A percentile compares a stretch with the other conserved stretches of the same genome.
Evolutionary conservation across 2,888 invertebrate genomes (phyloP).

Genomic region (Sphaerophoria taeniata): DNA sequence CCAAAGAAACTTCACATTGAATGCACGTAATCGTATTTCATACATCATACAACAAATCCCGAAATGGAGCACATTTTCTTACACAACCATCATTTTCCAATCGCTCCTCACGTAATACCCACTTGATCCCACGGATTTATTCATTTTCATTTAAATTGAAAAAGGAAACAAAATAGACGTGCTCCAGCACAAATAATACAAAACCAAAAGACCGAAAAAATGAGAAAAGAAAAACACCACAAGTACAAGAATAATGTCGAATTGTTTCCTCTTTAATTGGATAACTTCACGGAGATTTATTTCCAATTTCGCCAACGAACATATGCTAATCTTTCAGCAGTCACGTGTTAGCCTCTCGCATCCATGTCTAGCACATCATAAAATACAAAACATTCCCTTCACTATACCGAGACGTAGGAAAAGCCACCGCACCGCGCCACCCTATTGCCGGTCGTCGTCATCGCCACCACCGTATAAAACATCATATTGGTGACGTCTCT

Average conservation of each 20-base stretch:
- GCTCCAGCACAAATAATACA: constrained; percentile 15
- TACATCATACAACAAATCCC: neutral
- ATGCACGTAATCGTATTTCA: neutral
- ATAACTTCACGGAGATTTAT: constrained; percentile 74
- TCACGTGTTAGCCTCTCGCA: constrained; percentile 71
- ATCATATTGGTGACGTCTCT: constrained; percentile 5
- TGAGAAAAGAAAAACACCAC: constrained; percentile 18
- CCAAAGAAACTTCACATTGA: no score
- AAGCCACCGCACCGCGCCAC: neutral
- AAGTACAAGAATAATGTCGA: constrained; percentile 51
- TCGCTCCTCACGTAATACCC: constrained; percentile 34
- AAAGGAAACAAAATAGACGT: constrained; percentile 16
- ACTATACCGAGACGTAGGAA: neutral
- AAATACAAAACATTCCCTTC: constrained; percentile 63
- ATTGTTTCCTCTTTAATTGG: constrained; percentile 73
- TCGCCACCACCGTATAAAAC: neutral
- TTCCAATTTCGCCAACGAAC: constrained; percentile 70
- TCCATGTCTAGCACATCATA: constrained; percentile 73
- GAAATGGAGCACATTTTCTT: neutral
- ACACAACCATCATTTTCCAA: constrained; percentile 30
- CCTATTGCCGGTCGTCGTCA: neutral
- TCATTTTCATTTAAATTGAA: constrained; percentile 13
- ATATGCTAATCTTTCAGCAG: constrained; percentile 73
- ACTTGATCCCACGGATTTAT: constrained; percentile 51
- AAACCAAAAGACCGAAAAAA: neutral